A percentile compares a stretch with the other conserved stretches of the same genome.
Conservation (phyloP, 2,797 vertebrate species). For the Takifugu rubripes region DNA sequence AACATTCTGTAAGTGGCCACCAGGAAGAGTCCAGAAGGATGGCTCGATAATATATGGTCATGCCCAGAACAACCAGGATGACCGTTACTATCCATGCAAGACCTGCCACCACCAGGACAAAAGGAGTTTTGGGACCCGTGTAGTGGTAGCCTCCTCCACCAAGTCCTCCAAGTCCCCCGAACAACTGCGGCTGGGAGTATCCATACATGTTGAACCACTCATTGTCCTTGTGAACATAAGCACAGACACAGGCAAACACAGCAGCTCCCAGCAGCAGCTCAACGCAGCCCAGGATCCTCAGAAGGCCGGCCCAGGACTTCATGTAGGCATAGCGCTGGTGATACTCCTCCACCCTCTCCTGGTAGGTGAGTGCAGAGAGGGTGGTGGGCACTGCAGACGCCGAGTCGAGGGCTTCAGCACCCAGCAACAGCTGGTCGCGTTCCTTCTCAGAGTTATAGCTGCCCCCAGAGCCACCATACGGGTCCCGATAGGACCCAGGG, state of each 20-base stretch:
- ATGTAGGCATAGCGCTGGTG: slow-evolving; percentile 88
- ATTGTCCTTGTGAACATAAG: slow-evolving; percentile 95
- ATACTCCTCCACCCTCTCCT: slow-evolving; percentile 85
- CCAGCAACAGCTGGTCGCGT: slow-evolving; percentile 73
- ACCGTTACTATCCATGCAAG: slow-evolving; percentile 87
- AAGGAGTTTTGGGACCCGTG: slow-evolving; percentile 88
- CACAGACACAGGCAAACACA: slow-evolving; percentile 93
- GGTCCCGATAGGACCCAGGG: slow-evolving; percentile 70
- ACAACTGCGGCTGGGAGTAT: slow-evolving; percentile 75
- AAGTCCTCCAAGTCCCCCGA: slow-evolving; percentile 65
- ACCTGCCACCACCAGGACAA: slow-evolving; percentile 86
- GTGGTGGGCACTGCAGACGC: slow-evolving; percentile 69
- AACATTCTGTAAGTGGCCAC: slow-evolving; percentile 92
- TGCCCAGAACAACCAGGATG: slow-evolving; percentile 86
- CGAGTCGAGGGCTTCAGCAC: slow-evolving; percentile 66
- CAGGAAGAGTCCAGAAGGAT: slow-evolving; percentile 90
- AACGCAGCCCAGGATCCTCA: slow-evolving; percentile 84
- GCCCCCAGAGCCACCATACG: slow-evolving; percentile 72
- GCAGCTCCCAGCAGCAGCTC: slow-evolving; percentile 89
- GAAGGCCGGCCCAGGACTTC: slow-evolving; percentile 96
- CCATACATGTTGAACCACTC: slow-evolving; percentile 96
- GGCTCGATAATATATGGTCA: slow-evolving; percentile 91
- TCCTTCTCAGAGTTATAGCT: slow-evolving; percentile 74
- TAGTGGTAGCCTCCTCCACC: slow-evolving; percentile 73
- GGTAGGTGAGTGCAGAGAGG: slow-evolving; percentile 77